A percentile compares a stretch with the other conserved stretches of the same genome.
Evolutionary conservation across 2,888 invertebrate species (phyloP).

Genomic region (Eilema caniola): DNA sequence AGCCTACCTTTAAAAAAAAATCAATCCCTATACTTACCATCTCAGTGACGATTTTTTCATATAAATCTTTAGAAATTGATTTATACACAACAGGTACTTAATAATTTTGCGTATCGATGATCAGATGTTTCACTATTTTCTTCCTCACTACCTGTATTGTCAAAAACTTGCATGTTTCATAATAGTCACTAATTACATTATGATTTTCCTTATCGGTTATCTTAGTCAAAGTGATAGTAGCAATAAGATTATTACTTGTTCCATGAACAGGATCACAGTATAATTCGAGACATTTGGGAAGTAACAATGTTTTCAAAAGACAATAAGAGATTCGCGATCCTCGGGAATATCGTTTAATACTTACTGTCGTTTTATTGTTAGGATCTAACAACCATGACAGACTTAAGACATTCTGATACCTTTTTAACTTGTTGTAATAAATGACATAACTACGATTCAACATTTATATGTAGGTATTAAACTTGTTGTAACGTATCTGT

Average conservation of each 20-base stretch:
- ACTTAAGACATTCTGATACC: not conserved
- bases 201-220: not conserved
- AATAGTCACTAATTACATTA: not conserved
- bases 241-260: constrained; percentile 39
- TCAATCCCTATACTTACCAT: too few species aligned
- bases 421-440: not conserved
- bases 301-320: constrained; percentile 65
- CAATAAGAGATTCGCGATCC: constrained; percentile 65
- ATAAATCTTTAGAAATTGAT: too few species aligned
- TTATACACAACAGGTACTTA: too few species aligned
- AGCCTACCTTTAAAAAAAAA: too few species aligned
- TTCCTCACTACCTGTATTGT: too few species aligned
- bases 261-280: constrained; percentile 53
- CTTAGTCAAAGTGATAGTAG: not conserved
- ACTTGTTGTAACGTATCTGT: too few species aligned
- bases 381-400: constrained; percentile 42
- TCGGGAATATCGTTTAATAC: constrained; percentile 65
- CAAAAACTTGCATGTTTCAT: too few species aligned
- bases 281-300: constrained; percentile 59
- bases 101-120: too few species aligned
- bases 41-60: too few species aligned
- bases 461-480: rapidly evolving
- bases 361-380: constrained; percentile 58
- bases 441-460: not conserved
- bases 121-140: too few species aligned